Base-by-base conservation (phyloP, 2,888 invertebrate species). In the Philopedon plagiatum region DNA sequence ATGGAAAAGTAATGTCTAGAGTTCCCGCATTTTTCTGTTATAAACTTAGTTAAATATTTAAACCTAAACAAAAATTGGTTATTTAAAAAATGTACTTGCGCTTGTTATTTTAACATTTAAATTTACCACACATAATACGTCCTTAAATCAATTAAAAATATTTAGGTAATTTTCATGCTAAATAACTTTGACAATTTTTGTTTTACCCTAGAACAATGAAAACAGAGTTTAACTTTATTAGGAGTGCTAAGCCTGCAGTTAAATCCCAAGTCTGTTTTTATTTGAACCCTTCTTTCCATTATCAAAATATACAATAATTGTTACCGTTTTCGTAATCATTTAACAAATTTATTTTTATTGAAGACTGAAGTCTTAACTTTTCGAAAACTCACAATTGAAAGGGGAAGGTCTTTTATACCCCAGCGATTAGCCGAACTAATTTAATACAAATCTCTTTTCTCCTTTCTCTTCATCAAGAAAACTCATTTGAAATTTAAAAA, bases 401-500 rank as follows among this genome's bases (percentile, higher is more conserved):
- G 57, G 69, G 69, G 69, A 63, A 71, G 61, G 60, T 71, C 71
- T 60, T 57, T 65, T 71, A 64, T 65, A 58, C 65, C 41, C 71
- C 21, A 39, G 37, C 71, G 71, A 71, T 71, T 71, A 71, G 64
- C 56, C 32, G 49, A 54, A 58, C 71, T 71, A 71, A 71, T 71
- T 71, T 71, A 37, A 71, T 51, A 60, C 64, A 71, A 71, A 70
- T 70, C 70, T 57, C 70, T 64, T 70, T 65, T 58, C 65, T 66
- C 57, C 56, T 51, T 65, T 37, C 37, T 32, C 39, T 70, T 65
- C 71, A 65, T 71, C 64, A 71, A 57, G 60, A 41, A 71, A 71
- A 60, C 58, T 58, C 71, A 54, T 71, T 71, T 51, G 65, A 49
- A 71, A 65, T 70, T 70, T 70, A 70, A 70, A 70, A 70, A 70